Conservation (phyloP, 2,888 invertebrate genomes). For the Eristalis arbustorum region DNA sequence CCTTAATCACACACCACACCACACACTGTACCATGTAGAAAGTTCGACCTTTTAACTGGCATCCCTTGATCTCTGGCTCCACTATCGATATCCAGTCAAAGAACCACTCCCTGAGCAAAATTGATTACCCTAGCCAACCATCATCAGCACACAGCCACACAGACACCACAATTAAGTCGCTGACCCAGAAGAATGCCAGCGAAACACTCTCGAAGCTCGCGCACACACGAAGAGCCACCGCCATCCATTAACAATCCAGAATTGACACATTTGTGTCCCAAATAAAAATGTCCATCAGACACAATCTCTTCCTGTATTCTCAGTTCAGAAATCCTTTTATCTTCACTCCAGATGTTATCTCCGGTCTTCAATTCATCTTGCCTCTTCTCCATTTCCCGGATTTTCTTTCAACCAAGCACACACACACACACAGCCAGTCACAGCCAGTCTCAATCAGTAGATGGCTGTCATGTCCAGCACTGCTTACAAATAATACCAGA, state of each 20-base stretch:
- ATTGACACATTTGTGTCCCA: slow-evolving; percentile 56
- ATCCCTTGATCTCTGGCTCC: not conserved
- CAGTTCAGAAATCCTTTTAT: slow-evolving; percentile 59
- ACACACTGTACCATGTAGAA: too few relatives aligned
- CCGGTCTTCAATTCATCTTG: slow-evolving; percentile 54
- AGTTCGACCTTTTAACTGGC: not conserved
- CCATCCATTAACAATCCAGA: not conserved
- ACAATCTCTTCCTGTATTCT: slow-evolving; percentile 60
- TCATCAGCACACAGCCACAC: not conserved
- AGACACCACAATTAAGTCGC: not conserved
- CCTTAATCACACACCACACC: too few relatives aligned
- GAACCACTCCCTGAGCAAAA: not conserved
- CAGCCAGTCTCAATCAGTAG: slow-evolving; percentile 42
- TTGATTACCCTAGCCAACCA: not conserved
- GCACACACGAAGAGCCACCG: not conserved
- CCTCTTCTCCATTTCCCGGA: not conserved
- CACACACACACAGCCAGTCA: not conserved
- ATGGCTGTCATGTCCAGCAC: slow-evolving; percentile 63
- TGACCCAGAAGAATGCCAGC: not conserved
- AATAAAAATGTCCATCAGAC: slow-evolving; percentile 56
- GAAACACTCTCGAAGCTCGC: not conserved
- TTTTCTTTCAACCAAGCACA: not conserved
- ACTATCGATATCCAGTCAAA: too few relatives aligned
- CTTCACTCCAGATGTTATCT: slow-evolving; percentile 63
- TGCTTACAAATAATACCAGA: slow-evolving; percentile 58